Evolutionary conservation across 1,140 invertebrate genomes (phyloP).

Genomic region (Drosophila teissieri): DNA sequence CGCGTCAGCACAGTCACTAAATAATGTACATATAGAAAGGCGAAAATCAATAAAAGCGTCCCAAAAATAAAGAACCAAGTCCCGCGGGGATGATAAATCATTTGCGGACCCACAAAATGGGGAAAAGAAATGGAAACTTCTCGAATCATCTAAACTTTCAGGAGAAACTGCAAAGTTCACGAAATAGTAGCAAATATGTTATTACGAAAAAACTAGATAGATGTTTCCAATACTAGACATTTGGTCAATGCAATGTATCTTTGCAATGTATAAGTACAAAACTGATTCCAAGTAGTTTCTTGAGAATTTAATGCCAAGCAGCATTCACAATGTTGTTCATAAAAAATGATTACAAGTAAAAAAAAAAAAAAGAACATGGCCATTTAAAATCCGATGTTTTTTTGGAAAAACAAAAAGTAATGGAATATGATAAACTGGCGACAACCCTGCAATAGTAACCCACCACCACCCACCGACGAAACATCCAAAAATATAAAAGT

Average conservation of each 20-base stretch:
- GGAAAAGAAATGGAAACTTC: neutral
- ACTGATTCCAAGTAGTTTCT: too few species aligned
- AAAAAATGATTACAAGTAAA: too few species aligned
- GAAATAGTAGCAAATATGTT: neutral
- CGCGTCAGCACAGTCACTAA: conserved; percentile 11
- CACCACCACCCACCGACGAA: conserved; percentile 5
- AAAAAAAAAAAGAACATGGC: too few species aligned
- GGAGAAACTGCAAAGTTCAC: neutral
- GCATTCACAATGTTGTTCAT: too few species aligned
- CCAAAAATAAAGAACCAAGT: conserved; percentile 30
- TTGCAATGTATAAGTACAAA: too few species aligned
- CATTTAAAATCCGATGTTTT: too few species aligned
- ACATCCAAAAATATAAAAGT: conserved; percentile 9
- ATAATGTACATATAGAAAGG: conserved; percentile 26
- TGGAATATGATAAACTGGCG: too few species aligned
- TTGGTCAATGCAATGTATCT: too few species aligned
- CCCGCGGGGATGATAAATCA: conserved; percentile 26
- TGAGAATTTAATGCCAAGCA: too few species aligned
- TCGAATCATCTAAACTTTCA: neutral
- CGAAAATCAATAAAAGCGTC: conserved; percentile 45
- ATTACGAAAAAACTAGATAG: too few species aligned
- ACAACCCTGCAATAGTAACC: conserved; percentile 4
- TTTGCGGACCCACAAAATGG: conserved; percentile 10
- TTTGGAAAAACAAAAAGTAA: too few species aligned
- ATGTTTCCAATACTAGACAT: too few species aligned